These are phyloP conservation scores for Betta splendens DNA, from an alignment of 2,797 vertebrate species.

Conservation along the genomic window DNA sequence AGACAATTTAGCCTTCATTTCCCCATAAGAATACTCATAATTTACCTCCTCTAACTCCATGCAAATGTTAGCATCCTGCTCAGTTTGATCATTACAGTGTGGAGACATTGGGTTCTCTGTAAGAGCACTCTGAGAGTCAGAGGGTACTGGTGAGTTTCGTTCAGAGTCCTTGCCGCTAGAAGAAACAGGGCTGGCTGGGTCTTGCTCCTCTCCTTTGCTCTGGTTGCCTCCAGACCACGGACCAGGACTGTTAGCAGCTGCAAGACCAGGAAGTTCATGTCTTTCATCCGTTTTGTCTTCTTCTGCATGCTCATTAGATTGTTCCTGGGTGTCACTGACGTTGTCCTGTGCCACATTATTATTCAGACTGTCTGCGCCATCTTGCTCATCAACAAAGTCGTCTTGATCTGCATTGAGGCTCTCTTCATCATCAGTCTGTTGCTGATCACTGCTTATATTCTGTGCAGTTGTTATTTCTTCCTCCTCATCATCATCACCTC, in stretches of 20 bases:
- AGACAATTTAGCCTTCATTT: conserved; percentile 20
- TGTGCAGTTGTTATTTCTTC: conserved; percentile 46
- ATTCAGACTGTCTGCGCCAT: background rate
- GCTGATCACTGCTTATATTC: conserved; percentile 37
- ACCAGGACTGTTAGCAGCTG: conserved; percentile 38
- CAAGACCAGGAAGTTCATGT: conserved; percentile 26
- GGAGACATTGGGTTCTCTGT: conserved; percentile 49
- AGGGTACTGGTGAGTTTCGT: conserved; percentile 12
- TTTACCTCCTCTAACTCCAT: conserved; percentile 22
- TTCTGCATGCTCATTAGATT: conserved; percentile 27
- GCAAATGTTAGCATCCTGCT: conserved; percentile 34
- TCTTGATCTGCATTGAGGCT: conserved; percentile 40
- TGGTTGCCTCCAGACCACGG: conserved; percentile 24
- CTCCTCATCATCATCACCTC: conserved; percentile 22
- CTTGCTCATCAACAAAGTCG: conserved; percentile 26
- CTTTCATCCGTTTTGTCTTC: conserved; percentile 26
- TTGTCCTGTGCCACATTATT: conserved; percentile 34
- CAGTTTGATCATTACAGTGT: conserved; percentile 15
- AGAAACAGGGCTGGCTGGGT: conserved; percentile 30
- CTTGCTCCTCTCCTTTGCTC: conserved; percentile 34
- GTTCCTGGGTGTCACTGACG: conserved; percentile 48
- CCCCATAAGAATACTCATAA: conserved; percentile 28
- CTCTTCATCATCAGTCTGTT: conserved; percentile 48
- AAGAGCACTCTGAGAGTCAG: conserved; percentile 17
- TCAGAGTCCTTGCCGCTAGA: conserved; percentile 34